These are phyloP conservation scores for Tetraneura akinire DNA, from an alignment of 1,140 invertebrate genomes.

Conservation along the genomic window DNA sequence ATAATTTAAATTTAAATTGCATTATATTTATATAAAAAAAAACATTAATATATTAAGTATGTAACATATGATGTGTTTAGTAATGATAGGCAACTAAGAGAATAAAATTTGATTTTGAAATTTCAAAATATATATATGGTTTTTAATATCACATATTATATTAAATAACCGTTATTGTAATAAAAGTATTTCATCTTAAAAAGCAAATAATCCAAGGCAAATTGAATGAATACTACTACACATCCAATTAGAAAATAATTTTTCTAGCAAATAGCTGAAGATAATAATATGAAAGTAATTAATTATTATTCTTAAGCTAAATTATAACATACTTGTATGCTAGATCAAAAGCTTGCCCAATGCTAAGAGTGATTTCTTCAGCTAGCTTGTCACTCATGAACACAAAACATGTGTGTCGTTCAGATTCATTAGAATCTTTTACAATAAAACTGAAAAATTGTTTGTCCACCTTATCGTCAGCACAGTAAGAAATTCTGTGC, in stretches of 20 bases:
- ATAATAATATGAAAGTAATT: slow-evolving; percentile 12
- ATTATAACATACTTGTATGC: slow-evolving; percentile 72
- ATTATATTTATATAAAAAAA: too few relatives aligned
- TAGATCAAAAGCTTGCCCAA: slow-evolving; percentile 95
- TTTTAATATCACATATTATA: too few relatives aligned
- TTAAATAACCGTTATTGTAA: too few relatives aligned
- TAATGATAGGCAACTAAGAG: too few relatives aligned
- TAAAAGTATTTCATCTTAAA: neutral
- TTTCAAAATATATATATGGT: too few relatives aligned
- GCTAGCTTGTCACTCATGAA: slow-evolving; percentile 95
- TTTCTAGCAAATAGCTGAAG: slow-evolving; percentile 8
- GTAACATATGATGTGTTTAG: too few relatives aligned
- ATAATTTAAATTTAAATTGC: too few relatives aligned
- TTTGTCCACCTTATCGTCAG: slow-evolving; percentile 96
- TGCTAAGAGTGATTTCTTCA: slow-evolving; percentile 94
- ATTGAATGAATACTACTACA: slow-evolving; percentile 3
- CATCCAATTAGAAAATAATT: neutral
- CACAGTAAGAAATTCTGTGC: slow-evolving; percentile 97
- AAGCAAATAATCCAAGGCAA: neutral
- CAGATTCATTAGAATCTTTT: slow-evolving; percentile 76
- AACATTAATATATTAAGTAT: too few relatives aligned
- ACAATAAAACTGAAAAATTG: slow-evolving; percentile 97
- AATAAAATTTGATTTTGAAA: too few relatives aligned
- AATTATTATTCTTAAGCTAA: slow-evolving; percentile 20
- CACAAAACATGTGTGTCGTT: slow-evolving; percentile 92